These are phyloP conservation scores for Leptonema lineaticorne DNA, from an alignment of 1,140 invertebrate species.

Conservation along the genomic window DNA sequence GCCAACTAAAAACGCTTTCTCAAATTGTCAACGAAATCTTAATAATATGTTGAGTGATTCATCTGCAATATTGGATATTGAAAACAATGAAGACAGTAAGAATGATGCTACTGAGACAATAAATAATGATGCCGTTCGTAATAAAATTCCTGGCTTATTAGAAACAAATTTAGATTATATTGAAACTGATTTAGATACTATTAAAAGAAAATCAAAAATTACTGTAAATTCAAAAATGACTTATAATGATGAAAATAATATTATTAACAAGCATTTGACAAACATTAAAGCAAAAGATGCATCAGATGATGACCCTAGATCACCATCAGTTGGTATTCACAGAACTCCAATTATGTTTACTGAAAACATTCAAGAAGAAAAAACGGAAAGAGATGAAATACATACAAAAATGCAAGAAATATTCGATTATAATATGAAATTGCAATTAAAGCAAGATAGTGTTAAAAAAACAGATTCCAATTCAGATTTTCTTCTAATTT, in stretches of 20 bases:
- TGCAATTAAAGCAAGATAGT: constrained; percentile 25
- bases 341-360: constrained; percentile 49
- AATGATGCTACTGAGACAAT: not conserved
- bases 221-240: not conserved
- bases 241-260: constrained; percentile 33
- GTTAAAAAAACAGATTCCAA: constrained; percentile 13
- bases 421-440: constrained; percentile 32
- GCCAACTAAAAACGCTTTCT: not conserved
- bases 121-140: not conserved
- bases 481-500: constrained; percentile 34
- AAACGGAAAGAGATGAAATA: constrained; percentile 15
- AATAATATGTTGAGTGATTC: constrained; percentile 22
- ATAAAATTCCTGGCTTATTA: constrained; percentile 42
- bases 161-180: constrained; percentile 57
- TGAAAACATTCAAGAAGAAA: constrained; percentile 11
- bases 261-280: constrained; percentile 15
- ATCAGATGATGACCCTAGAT: constrained; percentile 52
- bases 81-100: not conserved
- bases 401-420: constrained; percentile 34
- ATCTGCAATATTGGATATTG: not conserved
- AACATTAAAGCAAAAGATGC: constrained; percentile 36
- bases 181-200: constrained; percentile 45
- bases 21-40: constrained; percentile 27
- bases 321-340: constrained; percentile 53
- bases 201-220: constrained; percentile 41